Conservation (phyloP, 2,888 invertebrate species). For the Lamellibrachia columna region DNA sequence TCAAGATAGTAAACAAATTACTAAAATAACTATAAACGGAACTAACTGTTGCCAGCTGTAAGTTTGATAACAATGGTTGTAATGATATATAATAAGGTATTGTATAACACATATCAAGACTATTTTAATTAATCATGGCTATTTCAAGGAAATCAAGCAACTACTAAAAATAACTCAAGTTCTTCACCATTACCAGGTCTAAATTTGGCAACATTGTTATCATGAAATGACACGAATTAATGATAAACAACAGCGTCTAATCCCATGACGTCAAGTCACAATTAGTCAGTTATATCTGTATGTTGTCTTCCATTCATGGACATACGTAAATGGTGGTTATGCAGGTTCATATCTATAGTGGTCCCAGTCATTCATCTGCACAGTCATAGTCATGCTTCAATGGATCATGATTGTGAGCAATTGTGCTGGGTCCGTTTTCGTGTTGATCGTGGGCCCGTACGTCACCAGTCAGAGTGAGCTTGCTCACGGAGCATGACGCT, state of each 20-base stretch:
- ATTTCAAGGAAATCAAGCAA: neutral
- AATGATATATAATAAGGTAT: neutral
- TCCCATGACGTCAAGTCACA: neutral
- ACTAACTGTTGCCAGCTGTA: neutral
- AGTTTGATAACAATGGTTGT: neutral
- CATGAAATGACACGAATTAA: neutral
- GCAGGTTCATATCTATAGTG: neutral
- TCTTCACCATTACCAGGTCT: neutral
- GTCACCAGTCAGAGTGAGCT: neutral
- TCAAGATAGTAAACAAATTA: neutral
- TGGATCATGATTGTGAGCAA: neutral
- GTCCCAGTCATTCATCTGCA: neutral
- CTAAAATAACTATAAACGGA: neutral
- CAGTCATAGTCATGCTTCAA: neutral
- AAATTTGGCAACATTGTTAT: constrained; percentile 6
- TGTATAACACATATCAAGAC: neutral
- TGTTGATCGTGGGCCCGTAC: neutral
- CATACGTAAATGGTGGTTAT: neutral
- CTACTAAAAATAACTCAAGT: neutral
- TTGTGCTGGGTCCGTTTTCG: neutral
- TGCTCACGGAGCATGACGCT: neutral
- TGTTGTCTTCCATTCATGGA: neutral
- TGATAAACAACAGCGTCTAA: neutral
- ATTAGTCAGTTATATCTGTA: neutral
- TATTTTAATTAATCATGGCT: neutral